Evolutionary conservation across 2,113 vertebrate species (phyloP).

Genomic region (Zosterops pallidus): DNA sequence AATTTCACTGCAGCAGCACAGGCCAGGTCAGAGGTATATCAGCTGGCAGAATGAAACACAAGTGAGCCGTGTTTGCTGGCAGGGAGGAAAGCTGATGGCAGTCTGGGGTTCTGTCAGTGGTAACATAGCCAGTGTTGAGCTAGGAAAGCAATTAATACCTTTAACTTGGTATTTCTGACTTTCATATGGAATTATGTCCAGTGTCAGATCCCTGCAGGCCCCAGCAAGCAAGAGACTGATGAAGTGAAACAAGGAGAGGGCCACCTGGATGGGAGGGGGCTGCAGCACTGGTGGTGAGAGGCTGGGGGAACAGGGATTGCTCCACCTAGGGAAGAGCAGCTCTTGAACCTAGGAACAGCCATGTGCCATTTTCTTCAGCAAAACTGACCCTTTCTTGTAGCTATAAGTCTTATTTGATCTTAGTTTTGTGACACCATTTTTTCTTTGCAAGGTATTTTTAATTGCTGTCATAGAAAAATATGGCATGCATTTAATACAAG

Average conservation of each 20-base stretch:
- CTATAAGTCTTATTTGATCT: neutral
- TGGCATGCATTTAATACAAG: neutral
- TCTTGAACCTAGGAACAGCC: neutral
- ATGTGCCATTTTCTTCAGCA: neutral
- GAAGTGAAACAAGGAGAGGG: neutral
- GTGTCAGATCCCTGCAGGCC: neutral
- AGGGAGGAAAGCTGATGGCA: neutral
- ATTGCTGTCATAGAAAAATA: neutral
- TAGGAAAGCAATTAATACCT: neutral
- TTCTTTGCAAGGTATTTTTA: neutral
- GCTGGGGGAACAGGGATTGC: neutral
- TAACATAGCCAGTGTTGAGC: rapidly evolving
- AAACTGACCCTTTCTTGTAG: neutral
- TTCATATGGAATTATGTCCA: neutral
- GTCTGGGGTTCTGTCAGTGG: too few species aligned
- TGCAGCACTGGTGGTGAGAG: neutral
- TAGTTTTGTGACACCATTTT: neutral
- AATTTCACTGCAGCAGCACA: neutral
- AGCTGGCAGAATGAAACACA: rapidly evolving
- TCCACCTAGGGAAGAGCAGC: neutral
- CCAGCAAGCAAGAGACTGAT: neutral
- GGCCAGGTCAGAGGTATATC: rapidly evolving
- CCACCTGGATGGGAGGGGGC: rapidly evolving
- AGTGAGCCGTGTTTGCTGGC: neutral
- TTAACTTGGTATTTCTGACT: neutral